Conservation (phyloP, 2,888 invertebrate genomes). For the Plagodis dolabraria region DNA sequence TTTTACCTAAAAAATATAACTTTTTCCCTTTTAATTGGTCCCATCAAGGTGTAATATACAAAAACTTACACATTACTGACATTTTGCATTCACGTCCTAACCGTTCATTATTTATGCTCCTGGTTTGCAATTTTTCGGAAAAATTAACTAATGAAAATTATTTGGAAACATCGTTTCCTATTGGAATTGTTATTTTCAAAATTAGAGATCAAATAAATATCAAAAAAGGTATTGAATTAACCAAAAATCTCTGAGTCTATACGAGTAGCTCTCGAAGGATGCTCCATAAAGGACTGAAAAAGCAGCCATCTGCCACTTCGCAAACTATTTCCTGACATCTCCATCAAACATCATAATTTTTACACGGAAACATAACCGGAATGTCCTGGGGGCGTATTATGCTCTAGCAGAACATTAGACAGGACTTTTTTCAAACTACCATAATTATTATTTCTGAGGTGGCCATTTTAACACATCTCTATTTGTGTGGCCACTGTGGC, state of each 20-base stretch:
- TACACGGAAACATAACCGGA: conserved; percentile 28
- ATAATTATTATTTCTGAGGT: conserved; percentile 13
- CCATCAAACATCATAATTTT: conserved; percentile 9
- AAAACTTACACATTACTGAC: too few relatives aligned
- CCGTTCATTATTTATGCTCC: too few relatives aligned
- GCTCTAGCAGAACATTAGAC: conserved; percentile 22
- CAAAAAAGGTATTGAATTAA: neutral
- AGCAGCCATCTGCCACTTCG: conserved; percentile 3
- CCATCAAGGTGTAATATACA: too few relatives aligned
- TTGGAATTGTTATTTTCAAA: too few relatives aligned
- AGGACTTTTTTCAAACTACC: conserved; percentile 16
- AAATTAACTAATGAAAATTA: too few relatives aligned
- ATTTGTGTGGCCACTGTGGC: conserved; percentile 19
- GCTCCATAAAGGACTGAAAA: neutral
- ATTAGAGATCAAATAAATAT: neutral
- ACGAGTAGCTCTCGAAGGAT: too few relatives aligned
- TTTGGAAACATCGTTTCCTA: too few relatives aligned
- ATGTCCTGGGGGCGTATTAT: conserved; percentile 29
- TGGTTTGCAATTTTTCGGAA: too few relatives aligned
- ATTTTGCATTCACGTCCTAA: too few relatives aligned
- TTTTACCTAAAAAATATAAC: too few relatives aligned
- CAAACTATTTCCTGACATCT: neutral
- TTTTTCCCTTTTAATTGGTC: too few relatives aligned
- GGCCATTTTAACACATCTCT: conserved; percentile 1
- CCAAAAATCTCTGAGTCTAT: too few relatives aligned